Evolutionary conservation across 2,113 vertebrate species (phyloP).

Genomic region (Myotis davidii): DNA sequence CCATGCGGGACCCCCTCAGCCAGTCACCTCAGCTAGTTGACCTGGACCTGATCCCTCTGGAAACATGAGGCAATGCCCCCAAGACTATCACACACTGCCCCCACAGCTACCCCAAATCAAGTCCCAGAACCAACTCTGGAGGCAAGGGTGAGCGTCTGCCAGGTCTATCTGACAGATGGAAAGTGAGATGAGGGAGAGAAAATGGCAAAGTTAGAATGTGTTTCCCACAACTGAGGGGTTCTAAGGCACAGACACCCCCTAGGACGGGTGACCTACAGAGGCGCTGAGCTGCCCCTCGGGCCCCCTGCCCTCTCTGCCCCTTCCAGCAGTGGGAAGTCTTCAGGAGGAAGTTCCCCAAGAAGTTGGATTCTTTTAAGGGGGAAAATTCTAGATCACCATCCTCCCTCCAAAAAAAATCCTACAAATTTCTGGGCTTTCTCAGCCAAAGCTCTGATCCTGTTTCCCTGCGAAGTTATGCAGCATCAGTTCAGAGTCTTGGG

Average conservation of each 20-base stretch:
- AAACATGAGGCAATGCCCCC: rapidly evolving
- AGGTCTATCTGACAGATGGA: neutral
- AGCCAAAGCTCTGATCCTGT: neutral
- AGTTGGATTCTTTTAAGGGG: neutral
- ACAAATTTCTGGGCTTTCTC: neutral
- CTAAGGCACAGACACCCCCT: neutral
- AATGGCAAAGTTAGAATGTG: neutral
- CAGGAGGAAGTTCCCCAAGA: neutral
- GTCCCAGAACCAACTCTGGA: constrained; percentile 88
- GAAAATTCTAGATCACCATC: constrained; percentile 37
- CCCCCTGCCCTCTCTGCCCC: neutral
- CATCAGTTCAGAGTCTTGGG: neutral
- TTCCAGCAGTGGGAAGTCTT: neutral
- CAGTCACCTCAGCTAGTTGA: constrained; percentile 89
- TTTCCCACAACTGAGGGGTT: neutral
- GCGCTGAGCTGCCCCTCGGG: neutral
- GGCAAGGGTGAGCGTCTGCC: constrained; percentile 72
- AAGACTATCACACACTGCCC: constrained; percentile 35
- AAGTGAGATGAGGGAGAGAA: neutral
- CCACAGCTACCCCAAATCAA: constrained; percentile 89
- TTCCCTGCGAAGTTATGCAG: neutral
- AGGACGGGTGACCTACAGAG: neutral
- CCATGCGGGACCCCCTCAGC: constrained; percentile 54
- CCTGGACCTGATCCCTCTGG: constrained; percentile 83
- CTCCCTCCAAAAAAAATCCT: neutral